Evolutionary conservation across 2,113 vertebrate species (phyloP).

Genomic region (Bettongia penicillata): DNA sequence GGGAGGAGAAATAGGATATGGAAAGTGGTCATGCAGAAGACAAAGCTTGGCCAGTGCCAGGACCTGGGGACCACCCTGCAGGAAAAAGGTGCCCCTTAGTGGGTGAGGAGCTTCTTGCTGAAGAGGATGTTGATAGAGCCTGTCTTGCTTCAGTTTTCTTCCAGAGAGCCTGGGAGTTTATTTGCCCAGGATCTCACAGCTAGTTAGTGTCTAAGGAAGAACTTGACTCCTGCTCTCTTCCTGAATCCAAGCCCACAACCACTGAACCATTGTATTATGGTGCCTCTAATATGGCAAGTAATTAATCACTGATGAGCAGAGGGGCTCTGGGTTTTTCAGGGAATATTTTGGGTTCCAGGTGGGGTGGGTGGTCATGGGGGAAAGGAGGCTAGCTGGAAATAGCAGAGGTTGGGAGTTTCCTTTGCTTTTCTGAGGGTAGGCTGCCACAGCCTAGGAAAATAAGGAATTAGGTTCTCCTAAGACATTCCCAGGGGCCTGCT

Average conservation of each 20-base stretch:
- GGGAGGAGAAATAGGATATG: not conserved
- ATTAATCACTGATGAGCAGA: not conserved
- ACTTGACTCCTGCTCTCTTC: not conserved
- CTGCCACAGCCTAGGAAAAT: not conserved
- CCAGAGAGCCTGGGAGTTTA: not conserved
- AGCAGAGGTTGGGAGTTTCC: not conserved
- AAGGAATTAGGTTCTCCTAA: not conserved
- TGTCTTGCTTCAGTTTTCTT: too few species aligned
- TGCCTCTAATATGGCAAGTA: not conserved
- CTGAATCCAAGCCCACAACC: not conserved
- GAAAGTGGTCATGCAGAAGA: not conserved
- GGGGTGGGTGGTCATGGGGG: not conserved
- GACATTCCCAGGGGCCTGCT: not conserved
- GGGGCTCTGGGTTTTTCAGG: not conserved
- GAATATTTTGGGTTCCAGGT: not conserved
- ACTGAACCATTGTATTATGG: not conserved
- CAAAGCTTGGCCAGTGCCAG: not conserved
- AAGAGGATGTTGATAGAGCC: too few species aligned
- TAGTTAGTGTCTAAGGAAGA: not conserved
- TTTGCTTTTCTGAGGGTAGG: not conserved
- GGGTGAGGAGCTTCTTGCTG: too few species aligned
- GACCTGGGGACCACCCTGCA: not conserved
- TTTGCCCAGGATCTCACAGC: not conserved
- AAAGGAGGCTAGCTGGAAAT: not conserved
- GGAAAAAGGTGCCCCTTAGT: too few species aligned